These are phyloP conservation scores for Cataglyphis altisquamis DNA, from an alignment of 2,888 invertebrate genomes.

Conservation along the genomic window DNA sequence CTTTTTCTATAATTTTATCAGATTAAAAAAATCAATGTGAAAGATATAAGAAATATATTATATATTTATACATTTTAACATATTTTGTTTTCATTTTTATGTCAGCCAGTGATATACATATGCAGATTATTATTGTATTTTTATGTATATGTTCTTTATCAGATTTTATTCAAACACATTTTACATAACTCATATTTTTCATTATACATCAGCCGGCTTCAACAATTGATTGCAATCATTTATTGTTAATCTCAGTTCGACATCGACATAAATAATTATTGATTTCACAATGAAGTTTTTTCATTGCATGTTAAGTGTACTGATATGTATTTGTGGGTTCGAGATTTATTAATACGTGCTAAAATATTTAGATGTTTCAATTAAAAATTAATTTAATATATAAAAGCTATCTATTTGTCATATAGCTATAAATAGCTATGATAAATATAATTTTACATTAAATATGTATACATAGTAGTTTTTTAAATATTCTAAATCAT, in stretches of 20 bases:
- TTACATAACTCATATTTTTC: constrained; percentile 28
- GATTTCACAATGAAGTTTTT: background rate
- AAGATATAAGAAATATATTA: background rate
- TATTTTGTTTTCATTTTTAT: constrained; percentile 3
- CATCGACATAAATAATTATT: constrained; percentile 4
- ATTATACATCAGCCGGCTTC: background rate
- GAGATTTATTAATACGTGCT: background rate
- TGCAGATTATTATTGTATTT: background rate
- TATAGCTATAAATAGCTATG: background rate
- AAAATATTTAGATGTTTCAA: background rate
- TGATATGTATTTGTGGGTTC: background rate
- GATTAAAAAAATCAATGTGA: background rate
- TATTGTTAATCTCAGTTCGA: constrained; percentile 8
- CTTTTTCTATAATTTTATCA: background rate
- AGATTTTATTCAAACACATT: constrained; percentile 4
- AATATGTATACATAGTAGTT: constrained; percentile 2
- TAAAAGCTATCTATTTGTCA: background rate
- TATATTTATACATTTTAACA: background rate
- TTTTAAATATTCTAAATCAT: background rate
- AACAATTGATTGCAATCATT: constrained; percentile 7
- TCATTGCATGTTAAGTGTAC: background rate
- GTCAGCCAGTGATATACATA: background rate
- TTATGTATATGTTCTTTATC: background rate
- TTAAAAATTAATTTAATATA: constrained; percentile 12
- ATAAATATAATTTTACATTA: background rate